phyloP scores from a whole-genome alignment of 2,797 vertebrate genomes.

The Pseudochirops corinnae region DNA sequence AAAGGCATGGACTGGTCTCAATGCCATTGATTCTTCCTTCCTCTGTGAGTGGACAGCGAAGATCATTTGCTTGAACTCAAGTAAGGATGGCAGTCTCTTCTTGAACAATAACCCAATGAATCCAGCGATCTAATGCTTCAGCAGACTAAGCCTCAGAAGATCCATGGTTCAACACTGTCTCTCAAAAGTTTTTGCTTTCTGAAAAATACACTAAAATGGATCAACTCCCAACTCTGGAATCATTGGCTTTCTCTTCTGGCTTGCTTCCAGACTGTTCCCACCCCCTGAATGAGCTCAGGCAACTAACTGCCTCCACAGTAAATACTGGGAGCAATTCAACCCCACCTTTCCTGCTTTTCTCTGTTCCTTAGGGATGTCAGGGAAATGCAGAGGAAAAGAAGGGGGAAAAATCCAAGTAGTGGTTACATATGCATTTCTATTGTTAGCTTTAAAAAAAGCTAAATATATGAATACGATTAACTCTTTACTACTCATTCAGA shows the following conservation, averaged over 20 bases:
- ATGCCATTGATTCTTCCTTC: neutral
- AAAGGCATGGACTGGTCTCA: neutral
- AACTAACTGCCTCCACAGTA: neutral
- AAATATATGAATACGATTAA: neutral
- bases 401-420: neutral
- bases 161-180: neutral
- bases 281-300: neutral
- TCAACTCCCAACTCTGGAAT: neutral
- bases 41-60: neutral
- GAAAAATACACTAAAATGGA: neutral
- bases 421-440: neutral
- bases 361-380: neutral
- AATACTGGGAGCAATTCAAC: neutral
- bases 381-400: neutral
- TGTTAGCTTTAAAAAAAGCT: neutral
- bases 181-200: neutral
- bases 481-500: neutral
- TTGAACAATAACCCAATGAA: neutral
- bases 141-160: neutral
- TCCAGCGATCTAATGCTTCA: neutral
- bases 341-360: slow-evolving; percentile 4
- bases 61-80: neutral
- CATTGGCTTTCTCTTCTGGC: neutral
- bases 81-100: neutral
- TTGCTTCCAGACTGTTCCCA: neutral